Conservation (phyloP, 2,888 invertebrate species). For the Brachyptera putata region DNA sequence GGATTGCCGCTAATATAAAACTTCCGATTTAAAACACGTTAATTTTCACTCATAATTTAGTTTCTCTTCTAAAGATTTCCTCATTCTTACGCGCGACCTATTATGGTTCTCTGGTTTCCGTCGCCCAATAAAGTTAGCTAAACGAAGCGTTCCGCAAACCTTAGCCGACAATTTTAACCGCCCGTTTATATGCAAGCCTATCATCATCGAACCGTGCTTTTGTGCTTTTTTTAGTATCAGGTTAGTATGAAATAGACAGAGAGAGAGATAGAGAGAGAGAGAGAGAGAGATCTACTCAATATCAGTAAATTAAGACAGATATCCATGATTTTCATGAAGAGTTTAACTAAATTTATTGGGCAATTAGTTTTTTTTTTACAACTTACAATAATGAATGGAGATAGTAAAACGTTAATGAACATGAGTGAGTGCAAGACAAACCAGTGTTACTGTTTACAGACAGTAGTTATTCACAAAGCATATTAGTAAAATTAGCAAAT, state of each 20-base stretch:
- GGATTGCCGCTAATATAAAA: too few species aligned
- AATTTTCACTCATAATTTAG: too few species aligned
- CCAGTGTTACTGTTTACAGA: neutral
- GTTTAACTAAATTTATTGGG: slow-evolving; percentile 56
- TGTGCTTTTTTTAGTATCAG: slow-evolving; percentile 18
- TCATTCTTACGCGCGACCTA: neutral
- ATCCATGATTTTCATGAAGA: slow-evolving; percentile 43
- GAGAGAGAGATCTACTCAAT: slow-evolving; percentile 39
- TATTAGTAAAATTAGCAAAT: neutral
- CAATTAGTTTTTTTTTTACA: slow-evolving; percentile 35
- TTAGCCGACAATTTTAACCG: neutral
- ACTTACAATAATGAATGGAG: neutral
- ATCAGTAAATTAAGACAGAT: neutral
- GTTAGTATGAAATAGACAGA: slow-evolving; percentile 41
- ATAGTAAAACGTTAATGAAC: slow-evolving; percentile 3
- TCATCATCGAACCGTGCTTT: slow-evolving; percentile 35
- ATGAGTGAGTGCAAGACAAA: slow-evolving; percentile 10
- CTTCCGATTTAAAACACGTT: too few species aligned
- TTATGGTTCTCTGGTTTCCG: slow-evolving; percentile 20
- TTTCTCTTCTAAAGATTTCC: neutral
- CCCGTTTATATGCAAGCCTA: neutral
- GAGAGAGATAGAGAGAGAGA: too few species aligned
- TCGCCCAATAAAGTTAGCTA: slow-evolving; percentile 39
- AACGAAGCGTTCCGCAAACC: slow-evolving; percentile 25
- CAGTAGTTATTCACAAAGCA: neutral